Evolutionary conservation across 2,113 vertebrate genomes (phyloP).

Genomic region (Triplophysa dalaica): DNA sequence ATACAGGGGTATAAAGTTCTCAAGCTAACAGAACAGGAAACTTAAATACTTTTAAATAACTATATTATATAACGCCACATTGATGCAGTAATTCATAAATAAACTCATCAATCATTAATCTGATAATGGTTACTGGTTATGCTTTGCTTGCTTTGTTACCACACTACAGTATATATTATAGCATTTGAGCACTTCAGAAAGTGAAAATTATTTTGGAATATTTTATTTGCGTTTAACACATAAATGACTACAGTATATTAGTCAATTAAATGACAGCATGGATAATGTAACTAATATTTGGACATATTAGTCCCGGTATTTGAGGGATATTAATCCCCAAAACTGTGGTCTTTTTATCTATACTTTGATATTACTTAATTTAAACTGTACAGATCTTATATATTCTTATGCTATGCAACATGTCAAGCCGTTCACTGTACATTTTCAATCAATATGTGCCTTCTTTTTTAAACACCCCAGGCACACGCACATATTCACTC

Average conservation of each 20-base stretch:
- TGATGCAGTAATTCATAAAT: too few relatives aligned
- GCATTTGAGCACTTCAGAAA: too few relatives aligned
- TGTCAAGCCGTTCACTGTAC: not conserved
- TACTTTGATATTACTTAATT: not conserved
- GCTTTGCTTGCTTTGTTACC: too few relatives aligned
- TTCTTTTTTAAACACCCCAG: slow-evolving; percentile 26
- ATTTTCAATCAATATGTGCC: not conserved
- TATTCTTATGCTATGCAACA: slow-evolving; percentile 22
- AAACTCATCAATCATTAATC: too few relatives aligned
- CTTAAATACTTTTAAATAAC: too few relatives aligned
- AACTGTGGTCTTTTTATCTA: not conserved
- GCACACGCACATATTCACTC: slow-evolving; percentile 31
- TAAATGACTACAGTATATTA: slow-evolving; percentile 5
- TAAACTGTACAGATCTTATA: slow-evolving; percentile 31
- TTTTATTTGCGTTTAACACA: slow-evolving; percentile 37
- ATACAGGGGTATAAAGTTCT: not conserved
- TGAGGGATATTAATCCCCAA: slow-evolving; percentile 8
- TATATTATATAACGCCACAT: too few relatives aligned
- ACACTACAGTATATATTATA: too few relatives aligned
- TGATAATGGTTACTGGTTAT: too few relatives aligned
- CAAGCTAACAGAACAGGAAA: too few relatives aligned
- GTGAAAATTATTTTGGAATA: not conserved
- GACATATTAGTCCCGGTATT: slow-evolving; percentile 17
- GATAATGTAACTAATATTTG: slow-evolving; percentile 27
- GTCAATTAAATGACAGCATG: slow-evolving; percentile 35